Evolutionary conservation across 2,113 vertebrate species (phyloP), one percentile per base, ranked within the genome.

Genomic region (Gracilinanus agilis): DNA sequence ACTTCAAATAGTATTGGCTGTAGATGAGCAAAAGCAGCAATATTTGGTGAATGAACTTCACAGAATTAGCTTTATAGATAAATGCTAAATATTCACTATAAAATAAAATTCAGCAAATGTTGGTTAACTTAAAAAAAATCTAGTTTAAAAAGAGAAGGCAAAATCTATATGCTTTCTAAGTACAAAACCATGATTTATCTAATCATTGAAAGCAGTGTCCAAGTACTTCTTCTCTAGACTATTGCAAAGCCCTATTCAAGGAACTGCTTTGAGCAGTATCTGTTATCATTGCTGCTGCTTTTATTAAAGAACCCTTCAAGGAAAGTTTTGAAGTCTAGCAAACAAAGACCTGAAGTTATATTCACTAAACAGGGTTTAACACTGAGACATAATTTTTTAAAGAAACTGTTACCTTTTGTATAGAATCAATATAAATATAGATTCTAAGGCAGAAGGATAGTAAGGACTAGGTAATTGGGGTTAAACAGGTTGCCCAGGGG

Each of bases 361-460:
- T n/a, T 98, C 95, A 96, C 94, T 92, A 96, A 95, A 96, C 94
- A 2, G 88, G 93, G 90, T 96, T 93, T 96, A 96, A 97, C 92
- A 95, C 56, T 97, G 98, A 98, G 97, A 97, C 95, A 98, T 2
- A 93, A 16, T 91, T 97, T 49, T 94, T 93, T 91, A 96, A 97
- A 97, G 96, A 1, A 98, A 97, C 49, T 5, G 3, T 49, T 49
- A 49, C 49, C 49, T 49, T 49, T 49, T 49, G 49, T 49, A 3
- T 49, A 49, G 49, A 49, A 49, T 49, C 49, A 49, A 49, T 49
- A n/a, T n/a, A n/a, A 49, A 49, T 49, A 49, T 49, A 49, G 49
- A 49, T 49, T 49, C 49, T 49, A 49, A 49, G 49, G 5, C 49
- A 49, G 49, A 49, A 49, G 49, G 49, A 49, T 49, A 49, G 49